A percentile compares a stretch with the other conserved stretches of the same genome.
phyloP scores from a whole-genome alignment of 2,113 vertebrate species.

The Sakesphorus luctuosus region DNA sequence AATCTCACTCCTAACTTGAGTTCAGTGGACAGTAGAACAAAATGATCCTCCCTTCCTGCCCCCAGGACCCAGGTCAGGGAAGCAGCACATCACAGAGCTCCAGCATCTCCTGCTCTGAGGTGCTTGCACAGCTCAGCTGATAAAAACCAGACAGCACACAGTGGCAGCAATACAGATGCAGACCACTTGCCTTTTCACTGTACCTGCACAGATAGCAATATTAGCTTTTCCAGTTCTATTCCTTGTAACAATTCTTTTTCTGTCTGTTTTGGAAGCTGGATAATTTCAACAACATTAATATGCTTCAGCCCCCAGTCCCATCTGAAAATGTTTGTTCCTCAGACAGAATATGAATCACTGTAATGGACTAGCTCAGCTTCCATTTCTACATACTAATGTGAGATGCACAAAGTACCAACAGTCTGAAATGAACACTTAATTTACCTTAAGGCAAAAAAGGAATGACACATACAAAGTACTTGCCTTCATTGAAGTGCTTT shows the following conservation, averaged over 20 bases:
- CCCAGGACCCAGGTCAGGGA: neutral
- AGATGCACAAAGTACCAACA: neutral
- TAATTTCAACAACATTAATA: conserved; percentile 15
- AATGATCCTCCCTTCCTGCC: neutral
- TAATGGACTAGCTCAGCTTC: neutral
- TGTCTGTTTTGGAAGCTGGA: neutral
- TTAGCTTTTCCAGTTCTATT: neutral
- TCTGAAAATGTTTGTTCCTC: conserved; percentile 8
- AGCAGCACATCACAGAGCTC: neutral
- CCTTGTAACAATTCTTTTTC: neutral
- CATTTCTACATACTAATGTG: neutral
- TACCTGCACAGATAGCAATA: neutral
- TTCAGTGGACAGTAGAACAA: neutral
- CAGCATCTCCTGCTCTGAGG: neutral
- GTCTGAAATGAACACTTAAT: neutral
- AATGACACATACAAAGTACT: neutral
- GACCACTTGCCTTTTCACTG: neutral
- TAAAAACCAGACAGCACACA: neutral
- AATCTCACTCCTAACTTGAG: neutral
- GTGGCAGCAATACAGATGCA: neutral
- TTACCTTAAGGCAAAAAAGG: neutral
- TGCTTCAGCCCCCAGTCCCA: neutral
- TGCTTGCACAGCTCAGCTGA: neutral
- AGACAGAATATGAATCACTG: conserved; percentile 8
- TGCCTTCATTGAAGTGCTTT: neutral